Conservation (phyloP, 2,113 vertebrate genomes). For the Xyliphius kryptos region DNA sequence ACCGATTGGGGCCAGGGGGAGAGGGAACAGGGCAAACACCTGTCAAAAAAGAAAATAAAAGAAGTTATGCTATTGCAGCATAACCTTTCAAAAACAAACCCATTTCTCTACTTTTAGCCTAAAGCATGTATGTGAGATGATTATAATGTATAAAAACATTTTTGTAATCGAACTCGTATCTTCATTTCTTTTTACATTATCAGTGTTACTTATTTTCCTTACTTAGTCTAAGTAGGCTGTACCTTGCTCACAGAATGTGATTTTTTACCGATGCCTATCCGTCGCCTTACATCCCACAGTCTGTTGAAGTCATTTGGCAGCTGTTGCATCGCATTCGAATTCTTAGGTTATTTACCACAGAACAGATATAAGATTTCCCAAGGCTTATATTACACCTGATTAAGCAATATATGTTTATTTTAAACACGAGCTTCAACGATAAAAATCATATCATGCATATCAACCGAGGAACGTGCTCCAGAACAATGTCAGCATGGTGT, state of each 20-base stretch:
- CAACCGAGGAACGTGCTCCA: too few species aligned
- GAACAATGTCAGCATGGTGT: too few species aligned
- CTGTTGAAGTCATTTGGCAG: not conserved
- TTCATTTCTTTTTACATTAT: too few species aligned
- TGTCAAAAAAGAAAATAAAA: slow-evolving; percentile 43
- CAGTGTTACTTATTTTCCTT: too few species aligned
- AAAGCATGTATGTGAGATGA: not conserved
- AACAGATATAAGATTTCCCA: too few species aligned
- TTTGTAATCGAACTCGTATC: too few species aligned
- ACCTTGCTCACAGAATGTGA: not conserved
- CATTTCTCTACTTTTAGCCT: too few species aligned
- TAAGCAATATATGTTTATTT: too few species aligned
- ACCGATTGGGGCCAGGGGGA: slow-evolving; percentile 55
- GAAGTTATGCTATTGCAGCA: slow-evolving; percentile 2
- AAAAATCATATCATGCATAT: too few species aligned
- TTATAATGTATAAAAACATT: not conserved
- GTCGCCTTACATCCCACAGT: not conserved
- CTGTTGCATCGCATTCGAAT: not conserved
- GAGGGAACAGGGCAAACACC: slow-evolving; percentile 58
- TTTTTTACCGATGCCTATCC: not conserved
- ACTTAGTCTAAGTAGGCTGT: too few species aligned
- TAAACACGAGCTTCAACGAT: too few species aligned
- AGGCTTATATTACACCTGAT: too few species aligned
- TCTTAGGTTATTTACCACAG: not conserved
- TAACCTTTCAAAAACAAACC: not conserved